These are phyloP conservation scores for Oriolus oriolus DNA, from an alignment of 2,113 vertebrate genomes.

Conservation along the genomic window DNA sequence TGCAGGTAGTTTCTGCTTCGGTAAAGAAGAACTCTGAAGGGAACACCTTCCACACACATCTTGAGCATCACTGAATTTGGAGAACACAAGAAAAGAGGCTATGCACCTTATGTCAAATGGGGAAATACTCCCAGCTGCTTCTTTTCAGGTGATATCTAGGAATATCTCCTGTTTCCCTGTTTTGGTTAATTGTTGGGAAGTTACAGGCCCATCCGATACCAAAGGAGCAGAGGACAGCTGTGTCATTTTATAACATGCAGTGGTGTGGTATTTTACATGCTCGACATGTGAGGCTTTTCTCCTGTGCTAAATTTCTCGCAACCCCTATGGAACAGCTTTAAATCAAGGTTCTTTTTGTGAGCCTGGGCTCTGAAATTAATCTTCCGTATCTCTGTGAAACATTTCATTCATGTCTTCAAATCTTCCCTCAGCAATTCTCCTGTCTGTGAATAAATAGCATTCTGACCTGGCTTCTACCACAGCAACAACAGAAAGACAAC, in stretches of 20 bases:
- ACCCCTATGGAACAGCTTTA: neutral
- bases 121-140: neutral
- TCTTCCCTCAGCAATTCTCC: neutral
- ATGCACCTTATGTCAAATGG: neutral
- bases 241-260: neutral
- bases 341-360: neutral
- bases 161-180: neutral
- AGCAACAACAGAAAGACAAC: neutral
- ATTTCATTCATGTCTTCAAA: neutral
- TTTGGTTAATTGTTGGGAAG: neutral
- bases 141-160: neutral
- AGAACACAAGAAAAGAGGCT: neutral
- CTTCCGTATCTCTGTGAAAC: neutral
- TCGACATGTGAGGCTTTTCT: neutral
- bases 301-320: neutral
- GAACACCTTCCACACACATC: neutral
- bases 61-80: neutral
- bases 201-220: neutral
- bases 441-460: neutral
- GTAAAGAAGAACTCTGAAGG: neutral
- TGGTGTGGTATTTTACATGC: neutral
- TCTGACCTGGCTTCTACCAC: neutral
- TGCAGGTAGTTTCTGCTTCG: neutral
- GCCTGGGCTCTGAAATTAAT: neutral
- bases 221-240: neutral